phyloP scores from a whole-genome alignment of 35 echinoderm and acorn worm species.

The Holothuria glaberrima region DNA sequence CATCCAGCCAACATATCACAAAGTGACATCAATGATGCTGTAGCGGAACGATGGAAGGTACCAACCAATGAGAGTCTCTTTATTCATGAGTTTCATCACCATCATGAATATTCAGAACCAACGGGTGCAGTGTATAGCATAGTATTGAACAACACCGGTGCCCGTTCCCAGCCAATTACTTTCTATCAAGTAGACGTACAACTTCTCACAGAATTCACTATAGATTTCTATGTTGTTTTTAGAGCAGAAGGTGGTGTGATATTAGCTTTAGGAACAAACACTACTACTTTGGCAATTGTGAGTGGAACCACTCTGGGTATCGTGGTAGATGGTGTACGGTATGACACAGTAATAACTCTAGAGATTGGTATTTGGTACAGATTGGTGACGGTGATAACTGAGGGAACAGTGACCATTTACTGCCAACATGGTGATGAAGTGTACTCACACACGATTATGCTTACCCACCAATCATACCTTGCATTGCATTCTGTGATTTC shows the following conservation, averaged over 20 bases:
- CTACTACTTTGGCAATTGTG: constrained; percentile 56
- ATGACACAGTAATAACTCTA: constrained; percentile 72
- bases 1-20: constrained; percentile 58
- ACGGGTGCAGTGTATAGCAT: constrained; percentile 73
- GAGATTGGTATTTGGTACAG: constrained; percentile 68
- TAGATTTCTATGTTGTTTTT: constrained; percentile 69
- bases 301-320: constrained; percentile 65
- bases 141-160: constrained; percentile 63
- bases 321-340: constrained; percentile 18
- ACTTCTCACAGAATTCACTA: constrained; percentile 48
- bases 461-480: constrained; percentile 4
- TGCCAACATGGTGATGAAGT: constrained; percentile 41
- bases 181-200: neutral
- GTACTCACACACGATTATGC: constrained; percentile 27
- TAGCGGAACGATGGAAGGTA: constrained; percentile 72
- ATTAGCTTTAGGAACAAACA: constrained; percentile 64
- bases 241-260: constrained; percentile 68
- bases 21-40: constrained; percentile 38
- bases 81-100: constrained; percentile 51
- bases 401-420: constrained; percentile 55
- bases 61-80: constrained; percentile 69
- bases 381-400: constrained; percentile 54
- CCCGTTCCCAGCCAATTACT: constrained; percentile 55
- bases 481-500: constrained; percentile 58
- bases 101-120: constrained; percentile 45